Evolutionary conservation across 2,888 invertebrate genomes (phyloP).

Genomic region (Rosalia funebris): DNA sequence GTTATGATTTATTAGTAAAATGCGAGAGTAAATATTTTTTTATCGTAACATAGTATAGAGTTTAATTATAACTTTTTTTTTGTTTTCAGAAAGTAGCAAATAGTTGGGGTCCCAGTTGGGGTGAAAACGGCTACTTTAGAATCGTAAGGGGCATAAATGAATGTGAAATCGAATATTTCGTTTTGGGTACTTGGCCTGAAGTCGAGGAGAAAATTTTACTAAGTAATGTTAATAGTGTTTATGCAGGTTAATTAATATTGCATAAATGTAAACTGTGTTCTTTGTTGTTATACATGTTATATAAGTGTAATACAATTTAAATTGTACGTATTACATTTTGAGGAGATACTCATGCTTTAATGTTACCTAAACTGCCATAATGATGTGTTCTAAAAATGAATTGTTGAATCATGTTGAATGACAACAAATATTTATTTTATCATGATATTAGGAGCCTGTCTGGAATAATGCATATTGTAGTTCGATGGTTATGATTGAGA

Average conservation of each 20-base stretch:
- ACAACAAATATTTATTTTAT: slow-evolving; percentile 29
- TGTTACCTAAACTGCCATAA: slow-evolving; percentile 37
- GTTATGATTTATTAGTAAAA: no score
- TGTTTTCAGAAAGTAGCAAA: slow-evolving; percentile 85
- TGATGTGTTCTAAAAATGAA: slow-evolving; percentile 37
- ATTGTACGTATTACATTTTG: no score
- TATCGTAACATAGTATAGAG: no score
- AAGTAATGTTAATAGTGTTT: background rate
- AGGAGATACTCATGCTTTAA: background rate
- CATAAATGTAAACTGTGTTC: no score
- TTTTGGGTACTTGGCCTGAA: slow-evolving; percentile 80
- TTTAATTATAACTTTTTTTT: no score
- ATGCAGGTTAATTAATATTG: no score
- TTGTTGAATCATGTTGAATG: slow-evolving; percentile 33
- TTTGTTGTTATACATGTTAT: no score
- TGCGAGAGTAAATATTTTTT: no score
- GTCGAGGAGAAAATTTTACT: slow-evolving; percentile 49
- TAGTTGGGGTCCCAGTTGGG: slow-evolving; percentile 94
- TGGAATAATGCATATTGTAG: no score
- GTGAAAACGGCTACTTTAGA: slow-evolving; percentile 90
- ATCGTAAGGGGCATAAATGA: slow-evolving; percentile 87
- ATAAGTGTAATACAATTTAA: no score
- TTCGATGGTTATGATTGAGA: no score
- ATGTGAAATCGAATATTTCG: slow-evolving; percentile 90
- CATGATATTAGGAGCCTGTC: slow-evolving; percentile 2